phyloP scores from a whole-genome alignment of 2,888 invertebrate genomes.

The Parasteatoda lunata region DNA sequence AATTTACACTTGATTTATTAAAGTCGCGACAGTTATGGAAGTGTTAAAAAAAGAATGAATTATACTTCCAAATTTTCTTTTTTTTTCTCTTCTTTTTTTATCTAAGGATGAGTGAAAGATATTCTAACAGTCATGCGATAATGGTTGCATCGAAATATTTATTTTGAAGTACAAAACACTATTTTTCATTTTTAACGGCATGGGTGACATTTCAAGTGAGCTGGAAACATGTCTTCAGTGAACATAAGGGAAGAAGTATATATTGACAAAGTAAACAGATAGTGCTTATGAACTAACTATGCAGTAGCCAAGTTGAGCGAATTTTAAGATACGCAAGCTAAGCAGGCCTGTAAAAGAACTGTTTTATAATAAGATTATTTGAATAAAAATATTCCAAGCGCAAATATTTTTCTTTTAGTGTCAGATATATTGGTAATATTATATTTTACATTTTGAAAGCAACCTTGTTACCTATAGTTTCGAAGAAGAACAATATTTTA shows the following conservation, averaged over 20 bases:
- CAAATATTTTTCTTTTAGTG: no score
- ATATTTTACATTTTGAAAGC: no score
- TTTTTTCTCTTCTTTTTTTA: constrained; percentile 22
- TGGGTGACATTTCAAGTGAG: constrained; percentile 21
- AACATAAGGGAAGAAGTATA: constrained; percentile 3
- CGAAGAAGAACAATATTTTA: no score
- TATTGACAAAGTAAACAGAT: constrained; percentile 3
- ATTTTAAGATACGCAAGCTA: no score
- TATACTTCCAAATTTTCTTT: constrained; percentile 9
- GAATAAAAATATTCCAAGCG: no score
- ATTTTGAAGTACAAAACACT: constrained; percentile 9
- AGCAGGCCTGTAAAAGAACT: no score
- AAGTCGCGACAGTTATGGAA: constrained; percentile 22
- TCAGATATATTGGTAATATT: no score
- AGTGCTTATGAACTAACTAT: not conserved
- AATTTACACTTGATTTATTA: constrained; percentile 53
- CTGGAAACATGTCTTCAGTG: constrained; percentile 3
- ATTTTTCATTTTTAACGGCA: constrained; percentile 23
- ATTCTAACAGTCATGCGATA: constrained; percentile 29
- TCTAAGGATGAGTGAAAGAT: not conserved
- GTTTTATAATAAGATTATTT: no score
- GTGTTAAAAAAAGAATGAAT: constrained; percentile 6
- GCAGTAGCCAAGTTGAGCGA: not conserved
- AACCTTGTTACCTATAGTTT: no score
- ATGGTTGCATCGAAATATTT: constrained; percentile 46